These are phyloP conservation scores for Gymnogyps californianus DNA, from an alignment of 2,113 vertebrate genomes.

Conservation along the genomic window DNA sequence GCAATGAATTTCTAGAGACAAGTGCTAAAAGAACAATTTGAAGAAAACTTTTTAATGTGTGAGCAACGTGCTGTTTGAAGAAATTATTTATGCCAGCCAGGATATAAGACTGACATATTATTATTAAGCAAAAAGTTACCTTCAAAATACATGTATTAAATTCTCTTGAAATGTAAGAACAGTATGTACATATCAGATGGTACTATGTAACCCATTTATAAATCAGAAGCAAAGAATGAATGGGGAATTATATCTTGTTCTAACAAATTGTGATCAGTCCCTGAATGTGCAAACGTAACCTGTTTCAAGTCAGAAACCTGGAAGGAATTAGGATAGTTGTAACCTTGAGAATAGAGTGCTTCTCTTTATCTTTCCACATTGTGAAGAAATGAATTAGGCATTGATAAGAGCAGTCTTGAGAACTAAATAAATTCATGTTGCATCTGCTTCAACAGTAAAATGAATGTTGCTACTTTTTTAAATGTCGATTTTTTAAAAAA, in stretches of 20 bases:
- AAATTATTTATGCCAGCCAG: neutral
- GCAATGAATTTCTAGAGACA: neutral
- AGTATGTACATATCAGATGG: neutral
- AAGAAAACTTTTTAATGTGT: neutral
- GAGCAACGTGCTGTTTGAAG: neutral
- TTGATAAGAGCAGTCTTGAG: neutral
- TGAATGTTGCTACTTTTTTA: neutral
- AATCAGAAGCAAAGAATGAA: neutral
- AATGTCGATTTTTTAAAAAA: neutral
- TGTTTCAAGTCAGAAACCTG: neutral
- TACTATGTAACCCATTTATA: neutral
- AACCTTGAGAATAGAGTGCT: neutral
- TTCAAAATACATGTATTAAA: neutral
- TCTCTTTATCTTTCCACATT: neutral
- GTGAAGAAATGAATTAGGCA: neutral
- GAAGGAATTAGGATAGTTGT: neutral
- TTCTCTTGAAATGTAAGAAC: neutral
- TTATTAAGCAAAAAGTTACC: neutral
- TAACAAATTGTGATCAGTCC: neutral
- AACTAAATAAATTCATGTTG: neutral
- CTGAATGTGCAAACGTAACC: neutral
- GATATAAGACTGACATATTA: neutral
- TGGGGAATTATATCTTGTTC: neutral
- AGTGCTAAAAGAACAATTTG: neutral
- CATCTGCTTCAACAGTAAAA: neutral